Base-by-base conservation (phyloP, 1,140 invertebrate species). In the Samia ricini region DNA sequence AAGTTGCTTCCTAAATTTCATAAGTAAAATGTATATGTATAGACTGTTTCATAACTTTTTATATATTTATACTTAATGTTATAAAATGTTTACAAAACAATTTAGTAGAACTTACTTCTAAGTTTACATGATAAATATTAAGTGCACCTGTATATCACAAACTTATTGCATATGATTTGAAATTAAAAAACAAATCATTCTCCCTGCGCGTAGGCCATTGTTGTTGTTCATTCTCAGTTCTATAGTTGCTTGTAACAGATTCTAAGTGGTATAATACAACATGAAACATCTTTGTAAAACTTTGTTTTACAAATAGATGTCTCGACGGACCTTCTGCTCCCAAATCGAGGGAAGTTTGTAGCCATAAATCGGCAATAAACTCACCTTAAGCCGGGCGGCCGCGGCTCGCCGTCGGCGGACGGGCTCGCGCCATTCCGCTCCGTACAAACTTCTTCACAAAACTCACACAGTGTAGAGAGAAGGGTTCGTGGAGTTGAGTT, bases 291-390 rank as follows among this genome's bases (percentile, higher is more conserved):
- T 74, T 71, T 71, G 67, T 48, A 77, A 79, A 87, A 86, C 73
- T 88, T 89, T 81, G 79, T 81, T 77, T 65, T 58, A 65, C 75
- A 72, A 80, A 75, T 78, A 75, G 74, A 85, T 81, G 73, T 81
- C 63, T 64, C 58, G 69, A 71, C 71, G 72, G 71, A 76, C 81
- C 78, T 69, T 77, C 71, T 71, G 74, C 66, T 71, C 77, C 76
- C 76, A 68, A 71, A 24, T 68, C 67, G 76, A 55, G 69, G 65
- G 59, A 77, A 76, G 71, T 81, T 71, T 81, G 75, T 75, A 76
- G 76, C 77, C 68, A 79, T 85, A 83, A 85, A 88, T 88, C 77
- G 85, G 74, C 87, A 82, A 89, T 88, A 87, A 88, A 87, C 87
- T 89, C 77, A 89, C 87, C 87, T 89, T 88, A 89, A 78, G 83